A percentile compares a stretch with the other conserved stretches of the same genome.
phyloP scores from a whole-genome alignment of 2,113 vertebrate species.

The Okapia johnstoni region DNA sequence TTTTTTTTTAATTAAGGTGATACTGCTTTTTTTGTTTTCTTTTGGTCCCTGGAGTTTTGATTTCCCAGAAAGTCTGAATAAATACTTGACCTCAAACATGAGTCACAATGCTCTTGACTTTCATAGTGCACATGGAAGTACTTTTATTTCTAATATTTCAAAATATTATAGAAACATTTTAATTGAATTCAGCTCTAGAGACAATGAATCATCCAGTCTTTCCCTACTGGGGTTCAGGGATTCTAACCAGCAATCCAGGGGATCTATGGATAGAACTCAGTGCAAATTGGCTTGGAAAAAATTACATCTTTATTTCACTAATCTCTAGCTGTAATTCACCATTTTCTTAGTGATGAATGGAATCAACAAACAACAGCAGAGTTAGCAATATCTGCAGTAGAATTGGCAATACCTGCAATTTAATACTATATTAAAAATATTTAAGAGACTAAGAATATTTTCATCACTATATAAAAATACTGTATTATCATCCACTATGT shows the following conservation, averaged over 20 bases:
- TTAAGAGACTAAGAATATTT: not conserved
- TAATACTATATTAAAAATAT: not conserved
- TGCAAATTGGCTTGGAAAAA: not conserved
- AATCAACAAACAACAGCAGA: not conserved
- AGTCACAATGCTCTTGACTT: not conserved
- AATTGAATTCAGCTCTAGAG: not conserved
- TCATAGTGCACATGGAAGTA: not conserved
- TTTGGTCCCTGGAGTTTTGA: not conserved
- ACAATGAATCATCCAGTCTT: not conserved
- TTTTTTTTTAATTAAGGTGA: not conserved
- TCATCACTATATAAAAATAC: not conserved
- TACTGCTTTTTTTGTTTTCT: not conserved
- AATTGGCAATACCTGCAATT: not conserved
- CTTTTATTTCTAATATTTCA: not conserved
- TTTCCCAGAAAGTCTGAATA: not conserved
- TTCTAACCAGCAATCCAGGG: not conserved
- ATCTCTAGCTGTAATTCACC: not conserved
- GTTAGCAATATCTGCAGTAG: not conserved
- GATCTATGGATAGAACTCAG: not conserved
- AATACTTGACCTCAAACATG: not conserved
- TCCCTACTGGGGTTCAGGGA: not conserved
- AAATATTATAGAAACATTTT: not conserved
- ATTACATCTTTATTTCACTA: not conserved
- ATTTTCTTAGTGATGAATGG: not conserved
- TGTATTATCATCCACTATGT: not conserved